phyloP scores from a whole-genome alignment of 1,140 invertebrate species.

The Aphelenchoides fujianensis region DNA sequence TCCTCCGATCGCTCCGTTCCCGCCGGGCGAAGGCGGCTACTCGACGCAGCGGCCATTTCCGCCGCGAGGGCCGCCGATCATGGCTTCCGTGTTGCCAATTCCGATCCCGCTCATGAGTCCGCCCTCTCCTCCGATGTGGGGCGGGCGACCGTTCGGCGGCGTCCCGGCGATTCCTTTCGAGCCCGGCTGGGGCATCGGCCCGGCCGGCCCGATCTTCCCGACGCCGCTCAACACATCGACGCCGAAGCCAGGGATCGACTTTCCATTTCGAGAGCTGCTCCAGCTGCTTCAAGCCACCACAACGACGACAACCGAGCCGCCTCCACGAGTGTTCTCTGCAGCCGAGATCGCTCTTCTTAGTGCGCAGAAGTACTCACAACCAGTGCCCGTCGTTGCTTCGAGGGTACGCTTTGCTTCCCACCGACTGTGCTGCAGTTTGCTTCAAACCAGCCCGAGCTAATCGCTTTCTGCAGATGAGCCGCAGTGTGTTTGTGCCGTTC shows the following conservation, averaged over 20 bases:
- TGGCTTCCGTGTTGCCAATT: neutral
- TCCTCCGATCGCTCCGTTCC: neutral
- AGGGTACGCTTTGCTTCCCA: too few species aligned
- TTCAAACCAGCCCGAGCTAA: too few species aligned
- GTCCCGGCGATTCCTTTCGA: neutral
- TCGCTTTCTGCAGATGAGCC: too few species aligned
- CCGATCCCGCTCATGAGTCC: neutral
- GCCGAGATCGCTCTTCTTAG: neutral
- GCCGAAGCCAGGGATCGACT: neutral
- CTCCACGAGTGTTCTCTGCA: neutral
- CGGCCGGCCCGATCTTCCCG: neutral
- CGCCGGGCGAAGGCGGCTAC: neutral
- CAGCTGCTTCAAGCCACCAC: neutral
- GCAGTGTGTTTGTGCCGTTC: too few species aligned
- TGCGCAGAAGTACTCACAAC: neutral
- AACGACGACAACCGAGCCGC: neutral
- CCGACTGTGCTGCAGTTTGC: too few species aligned
- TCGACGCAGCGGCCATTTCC: neutral
- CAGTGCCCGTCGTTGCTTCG: neutral
- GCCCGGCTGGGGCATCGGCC: neutral
- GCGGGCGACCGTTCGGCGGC: neutral
- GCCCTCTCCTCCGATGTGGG: neutral
- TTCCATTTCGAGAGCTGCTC: neutral
- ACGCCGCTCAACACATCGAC: neutral
- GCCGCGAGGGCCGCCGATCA: neutral